Evolutionary conservation across 2,797 vertebrate genomes (phyloP).

Genomic region (Rhinoraja longicauda): DNA sequence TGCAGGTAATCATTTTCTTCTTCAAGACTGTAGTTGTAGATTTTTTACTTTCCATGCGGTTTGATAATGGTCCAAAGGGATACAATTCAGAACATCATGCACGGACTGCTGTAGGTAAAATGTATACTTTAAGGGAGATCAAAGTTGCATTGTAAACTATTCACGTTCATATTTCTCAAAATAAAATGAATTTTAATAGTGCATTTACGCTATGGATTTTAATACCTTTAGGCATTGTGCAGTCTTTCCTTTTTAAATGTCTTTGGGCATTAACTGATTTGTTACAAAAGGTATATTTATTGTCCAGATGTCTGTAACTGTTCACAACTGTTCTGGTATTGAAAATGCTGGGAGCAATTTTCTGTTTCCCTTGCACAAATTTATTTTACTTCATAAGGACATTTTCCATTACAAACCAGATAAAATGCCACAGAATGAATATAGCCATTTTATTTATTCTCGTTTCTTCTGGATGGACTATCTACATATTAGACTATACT

Average conservation of each 20-base stretch:
- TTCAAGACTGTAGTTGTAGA: not conserved
- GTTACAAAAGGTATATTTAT: not conserved
- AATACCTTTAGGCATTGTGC: not conserved
- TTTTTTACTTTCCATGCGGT: not conserved
- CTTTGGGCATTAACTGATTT: not conserved
- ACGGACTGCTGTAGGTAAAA: not conserved
- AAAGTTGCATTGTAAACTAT: not conserved
- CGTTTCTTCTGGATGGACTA: not conserved
- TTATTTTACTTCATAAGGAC: not conserved
- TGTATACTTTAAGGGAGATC: not conserved
- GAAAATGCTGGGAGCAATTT: conserved; percentile 4
- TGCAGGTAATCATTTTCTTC: conserved; percentile 39
- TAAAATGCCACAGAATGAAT: not conserved
- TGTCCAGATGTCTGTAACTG: not conserved
- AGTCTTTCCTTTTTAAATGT: not conserved
- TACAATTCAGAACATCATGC: not conserved
- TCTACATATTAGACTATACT: not conserved
- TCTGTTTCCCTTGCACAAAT: not conserved
- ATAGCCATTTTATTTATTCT: not conserved
- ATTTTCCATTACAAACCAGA: not conserved
- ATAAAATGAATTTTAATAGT: not conserved
- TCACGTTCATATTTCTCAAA: not conserved
- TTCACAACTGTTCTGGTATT: not conserved
- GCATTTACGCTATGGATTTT: not conserved
- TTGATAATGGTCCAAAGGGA: not conserved